Conservation (phyloP, 2,113 vertebrate species). For the Typhlomys cinereus region DNA sequence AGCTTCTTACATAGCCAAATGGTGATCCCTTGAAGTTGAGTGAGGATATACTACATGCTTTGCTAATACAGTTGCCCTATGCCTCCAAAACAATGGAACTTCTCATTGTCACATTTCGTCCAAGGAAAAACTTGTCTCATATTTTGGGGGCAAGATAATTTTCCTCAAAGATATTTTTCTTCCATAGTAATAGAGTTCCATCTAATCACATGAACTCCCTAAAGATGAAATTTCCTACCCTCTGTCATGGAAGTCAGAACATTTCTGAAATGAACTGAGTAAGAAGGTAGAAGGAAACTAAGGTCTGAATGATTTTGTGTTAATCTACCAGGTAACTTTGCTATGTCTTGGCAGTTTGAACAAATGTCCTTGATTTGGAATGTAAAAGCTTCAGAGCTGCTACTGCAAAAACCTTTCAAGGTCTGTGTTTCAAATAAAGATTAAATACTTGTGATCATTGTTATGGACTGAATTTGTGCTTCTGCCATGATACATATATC, state of each 20-base stretch:
- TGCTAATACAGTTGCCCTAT: neutral
- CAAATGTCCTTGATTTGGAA: neutral
- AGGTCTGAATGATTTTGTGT: neutral
- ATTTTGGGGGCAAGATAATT: neutral
- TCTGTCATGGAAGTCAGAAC: neutral
- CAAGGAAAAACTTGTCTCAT: neutral
- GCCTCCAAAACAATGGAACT: slow-evolving; percentile 14
- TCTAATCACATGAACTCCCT: neutral
- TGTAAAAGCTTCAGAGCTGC: slow-evolving; percentile 32
- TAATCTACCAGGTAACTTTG: neutral
- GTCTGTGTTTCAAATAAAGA: neutral
- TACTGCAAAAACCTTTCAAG: slow-evolving; percentile 20
- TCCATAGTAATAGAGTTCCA: neutral
- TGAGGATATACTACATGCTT: neutral
- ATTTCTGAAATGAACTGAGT: neutral
- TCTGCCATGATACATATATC: neutral
- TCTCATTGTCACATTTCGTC: neutral
- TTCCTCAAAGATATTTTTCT: neutral
- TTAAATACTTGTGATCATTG: neutral
- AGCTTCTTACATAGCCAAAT: neutral
- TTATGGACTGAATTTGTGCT: neutral
- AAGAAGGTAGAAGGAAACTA: neutral
- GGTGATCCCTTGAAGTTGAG: neutral
- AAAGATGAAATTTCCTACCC: neutral
- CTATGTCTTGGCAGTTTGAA: neutral